Conservation (phyloP, 2,797 vertebrate species). For the Catharus ustulatus region DNA sequence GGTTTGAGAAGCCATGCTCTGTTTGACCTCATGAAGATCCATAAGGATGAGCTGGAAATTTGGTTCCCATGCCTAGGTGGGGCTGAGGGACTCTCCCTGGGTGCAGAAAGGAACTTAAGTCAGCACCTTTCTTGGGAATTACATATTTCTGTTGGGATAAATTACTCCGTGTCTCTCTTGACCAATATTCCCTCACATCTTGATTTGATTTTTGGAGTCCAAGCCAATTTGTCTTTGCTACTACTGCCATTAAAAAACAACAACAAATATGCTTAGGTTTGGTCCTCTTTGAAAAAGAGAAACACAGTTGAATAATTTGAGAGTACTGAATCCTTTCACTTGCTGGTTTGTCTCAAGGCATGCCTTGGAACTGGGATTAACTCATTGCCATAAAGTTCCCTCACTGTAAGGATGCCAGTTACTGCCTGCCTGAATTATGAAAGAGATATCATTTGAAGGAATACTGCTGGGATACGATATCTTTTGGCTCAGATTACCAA, state of each 20-base stretch:
- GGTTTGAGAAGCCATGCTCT: background rate
- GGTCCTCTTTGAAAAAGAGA: background rate
- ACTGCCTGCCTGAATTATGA: background rate
- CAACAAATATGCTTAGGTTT: background rate
- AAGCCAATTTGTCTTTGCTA: background rate
- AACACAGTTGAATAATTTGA: background rate
- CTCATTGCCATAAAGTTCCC: background rate
- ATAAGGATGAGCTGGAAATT: background rate
- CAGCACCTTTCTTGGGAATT: background rate
- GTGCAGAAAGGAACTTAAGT: background rate
- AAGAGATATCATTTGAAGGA: background rate
- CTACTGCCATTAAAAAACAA: background rate
- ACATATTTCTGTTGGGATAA: background rate
- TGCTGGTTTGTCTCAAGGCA: background rate
- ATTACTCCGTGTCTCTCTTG: background rate
- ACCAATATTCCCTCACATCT: background rate
- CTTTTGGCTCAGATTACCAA: constrained; percentile 17
- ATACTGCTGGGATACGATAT: background rate
- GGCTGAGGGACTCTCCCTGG: background rate
- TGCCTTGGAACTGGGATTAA: background rate
- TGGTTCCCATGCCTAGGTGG: background rate
- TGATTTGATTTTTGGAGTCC: constrained; percentile 11
- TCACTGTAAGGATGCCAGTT: background rate
- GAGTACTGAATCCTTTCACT: background rate
- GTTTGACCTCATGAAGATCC: background rate